Conservation (phyloP, 2,797 vertebrate species). For the Hozukius guyotensis region DNA sequence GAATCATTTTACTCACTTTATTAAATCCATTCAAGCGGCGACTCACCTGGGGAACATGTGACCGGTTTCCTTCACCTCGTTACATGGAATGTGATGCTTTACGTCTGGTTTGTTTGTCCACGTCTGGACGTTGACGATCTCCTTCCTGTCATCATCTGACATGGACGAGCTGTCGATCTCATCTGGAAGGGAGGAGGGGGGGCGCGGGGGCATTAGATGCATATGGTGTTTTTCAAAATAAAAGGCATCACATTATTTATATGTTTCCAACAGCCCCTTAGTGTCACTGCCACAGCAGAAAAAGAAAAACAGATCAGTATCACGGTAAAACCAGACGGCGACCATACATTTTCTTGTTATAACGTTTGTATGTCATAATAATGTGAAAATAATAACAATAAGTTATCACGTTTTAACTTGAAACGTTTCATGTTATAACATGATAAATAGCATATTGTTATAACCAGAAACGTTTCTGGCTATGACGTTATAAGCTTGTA, state of each 20-base stretch:
- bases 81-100: constrained; percentile 95
- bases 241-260: neutral
- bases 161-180: constrained; percentile 98
- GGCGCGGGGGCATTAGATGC: neutral
- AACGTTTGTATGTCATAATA: no score
- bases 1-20: neutral
- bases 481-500: no score
- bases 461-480: neutral
- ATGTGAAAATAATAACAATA: no score
- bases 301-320: neutral
- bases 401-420: neutral
- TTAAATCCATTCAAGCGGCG: neutral
- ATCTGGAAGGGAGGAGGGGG: constrained; percentile 78
- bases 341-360: no score
- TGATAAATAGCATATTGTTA: neutral
- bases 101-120: constrained; percentile 98
- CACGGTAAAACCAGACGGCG: neutral
- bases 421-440: neutral
- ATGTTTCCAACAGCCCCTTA: no score
- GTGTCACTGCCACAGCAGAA: neutral
- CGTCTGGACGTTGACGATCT: constrained; percentile 97
- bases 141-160: constrained; percentile 98
- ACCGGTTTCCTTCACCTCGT: constrained; percentile 97
- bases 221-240: neutral
- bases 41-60: constrained; percentile 98